phyloP scores from a whole-genome alignment of 92 coral and sea anemone species.

The Pocillopora meandrina region DNA sequence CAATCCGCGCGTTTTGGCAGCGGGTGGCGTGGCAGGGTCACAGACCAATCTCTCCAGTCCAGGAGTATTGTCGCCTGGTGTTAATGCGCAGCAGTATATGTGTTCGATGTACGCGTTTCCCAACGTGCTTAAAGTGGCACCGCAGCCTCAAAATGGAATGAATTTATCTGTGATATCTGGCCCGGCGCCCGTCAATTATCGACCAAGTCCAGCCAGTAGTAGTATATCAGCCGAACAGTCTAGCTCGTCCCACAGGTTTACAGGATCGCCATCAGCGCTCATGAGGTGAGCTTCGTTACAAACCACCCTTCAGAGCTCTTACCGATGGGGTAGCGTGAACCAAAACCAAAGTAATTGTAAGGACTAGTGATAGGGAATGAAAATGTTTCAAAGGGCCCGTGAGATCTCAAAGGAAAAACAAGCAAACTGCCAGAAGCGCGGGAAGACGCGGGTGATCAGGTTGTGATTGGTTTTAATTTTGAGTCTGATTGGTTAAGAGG shows the following conservation, averaged over 20 bases:
- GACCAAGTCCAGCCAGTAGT: conserved; percentile 55
- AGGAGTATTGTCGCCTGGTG: conserved; percentile 62
- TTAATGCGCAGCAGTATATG: conserved; percentile 78
- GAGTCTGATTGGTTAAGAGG: no score
- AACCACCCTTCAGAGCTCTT: not conserved
- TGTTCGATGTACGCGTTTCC: conserved; percentile 86
- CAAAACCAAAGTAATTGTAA: no score
- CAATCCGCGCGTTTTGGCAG: conserved; percentile 67
- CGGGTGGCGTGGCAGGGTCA: conserved; percentile 53
- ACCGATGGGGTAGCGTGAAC: no score
- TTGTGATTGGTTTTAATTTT: no score
- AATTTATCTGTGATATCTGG: conserved; percentile 95
- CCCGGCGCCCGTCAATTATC: conserved; percentile 91
- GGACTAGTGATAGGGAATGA: no score
- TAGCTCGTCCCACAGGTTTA: conserved; percentile 25
- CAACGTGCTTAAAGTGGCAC: conserved; percentile 76
- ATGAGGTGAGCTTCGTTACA: conserved; percentile 9
- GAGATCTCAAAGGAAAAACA: no score
- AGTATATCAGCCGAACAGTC: conserved; percentile 11
- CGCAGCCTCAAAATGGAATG: conserved; percentile 72
- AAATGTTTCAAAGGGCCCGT: no score
- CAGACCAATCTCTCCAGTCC: conserved; percentile 71
- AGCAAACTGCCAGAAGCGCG: no score
- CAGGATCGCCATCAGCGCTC: conserved; percentile 18
- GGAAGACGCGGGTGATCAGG: no score